Percentiles rank a stretch among this genome's conserved stretches.
Conservation (phyloP, 2,888 invertebrate species). For the Yponomeuta malinellus region DNA sequence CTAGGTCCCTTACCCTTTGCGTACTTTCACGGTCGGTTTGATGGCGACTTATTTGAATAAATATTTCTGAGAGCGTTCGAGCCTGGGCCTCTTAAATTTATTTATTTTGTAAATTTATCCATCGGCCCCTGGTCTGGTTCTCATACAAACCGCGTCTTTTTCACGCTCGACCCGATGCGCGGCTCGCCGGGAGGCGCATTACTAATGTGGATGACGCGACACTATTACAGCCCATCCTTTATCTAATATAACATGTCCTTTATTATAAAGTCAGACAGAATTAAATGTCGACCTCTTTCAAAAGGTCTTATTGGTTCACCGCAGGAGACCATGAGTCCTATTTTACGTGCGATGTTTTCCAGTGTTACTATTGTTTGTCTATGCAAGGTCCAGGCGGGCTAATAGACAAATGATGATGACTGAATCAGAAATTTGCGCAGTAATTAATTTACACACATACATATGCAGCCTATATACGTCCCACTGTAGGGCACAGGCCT, state of each 20-base stretch:
- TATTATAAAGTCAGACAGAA: slow-evolving; percentile 66
- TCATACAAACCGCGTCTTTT: slow-evolving; percentile 33
- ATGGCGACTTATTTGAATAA: slow-evolving; percentile 74
- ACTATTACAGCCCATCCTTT: slow-evolving; percentile 70
- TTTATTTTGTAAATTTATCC: slow-evolving; percentile 57
- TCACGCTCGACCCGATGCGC: slow-evolving; percentile 37
- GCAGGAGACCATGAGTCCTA: slow-evolving; percentile 49
- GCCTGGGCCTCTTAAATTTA: slow-evolving; percentile 47
- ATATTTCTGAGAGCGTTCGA: slow-evolving; percentile 60
- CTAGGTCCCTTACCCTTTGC: slow-evolving; percentile 61
- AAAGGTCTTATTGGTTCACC: slow-evolving; percentile 55
- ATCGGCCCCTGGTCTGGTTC: slow-evolving; percentile 30
- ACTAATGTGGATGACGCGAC: slow-evolving; percentile 68
- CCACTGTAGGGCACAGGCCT: no score
- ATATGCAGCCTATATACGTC: no score
- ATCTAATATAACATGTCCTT: slow-evolving; percentile 70
- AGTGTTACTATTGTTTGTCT: slow-evolving; percentile 12
- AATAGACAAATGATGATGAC: not conserved
- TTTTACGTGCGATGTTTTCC: not conserved
- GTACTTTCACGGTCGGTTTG: slow-evolving; percentile 69
- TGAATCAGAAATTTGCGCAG: no score
- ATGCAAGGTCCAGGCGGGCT: not conserved
- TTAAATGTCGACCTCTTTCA: slow-evolving; percentile 62
- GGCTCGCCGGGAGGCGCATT: slow-evolving; percentile 61
- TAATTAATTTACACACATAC: no score